Evolutionary conservation across 2,797 vertebrate species (phyloP).

Genomic region (Eulemur rubriventer): DNA sequence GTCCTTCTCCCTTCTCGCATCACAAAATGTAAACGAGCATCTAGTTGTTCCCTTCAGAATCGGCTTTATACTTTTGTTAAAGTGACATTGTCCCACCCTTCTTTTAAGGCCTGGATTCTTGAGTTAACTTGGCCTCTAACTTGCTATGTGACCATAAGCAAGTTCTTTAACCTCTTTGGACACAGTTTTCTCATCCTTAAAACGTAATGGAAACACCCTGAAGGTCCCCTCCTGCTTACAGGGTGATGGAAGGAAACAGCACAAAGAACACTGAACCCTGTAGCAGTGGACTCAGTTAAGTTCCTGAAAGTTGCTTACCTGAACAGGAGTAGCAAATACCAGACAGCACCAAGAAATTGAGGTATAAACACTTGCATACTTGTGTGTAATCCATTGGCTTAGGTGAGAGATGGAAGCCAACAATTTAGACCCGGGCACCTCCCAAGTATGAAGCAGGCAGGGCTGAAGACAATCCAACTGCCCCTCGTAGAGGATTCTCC

Average conservation of each 20-base stretch:
- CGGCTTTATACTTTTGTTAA: background rate
- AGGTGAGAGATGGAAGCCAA: background rate
- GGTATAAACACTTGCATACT: accelerated
- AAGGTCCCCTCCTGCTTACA: background rate
- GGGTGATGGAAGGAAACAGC: background rate
- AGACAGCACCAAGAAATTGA: background rate
- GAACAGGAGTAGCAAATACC: background rate
- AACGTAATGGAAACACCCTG: background rate
- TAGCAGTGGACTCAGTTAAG: background rate
- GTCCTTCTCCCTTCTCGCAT: background rate
- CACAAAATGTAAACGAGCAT: background rate
- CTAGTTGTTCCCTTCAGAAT: background rate
- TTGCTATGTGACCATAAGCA: background rate
- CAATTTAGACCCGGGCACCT: background rate
- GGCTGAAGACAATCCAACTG: background rate
- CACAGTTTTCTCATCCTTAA: background rate
- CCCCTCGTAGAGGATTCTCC: background rate
- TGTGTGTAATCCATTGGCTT: background rate
- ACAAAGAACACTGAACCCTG: background rate
- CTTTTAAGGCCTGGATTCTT: background rate
- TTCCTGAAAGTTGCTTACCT: conserved; percentile 67
- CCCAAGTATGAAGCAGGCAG: background rate
- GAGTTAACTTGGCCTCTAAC: background rate
- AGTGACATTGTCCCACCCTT: background rate
- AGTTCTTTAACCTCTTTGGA: background rate